phyloP scores from a whole-genome alignment of 2,113 vertebrate species.

The Corydoras maculifer region DNA sequence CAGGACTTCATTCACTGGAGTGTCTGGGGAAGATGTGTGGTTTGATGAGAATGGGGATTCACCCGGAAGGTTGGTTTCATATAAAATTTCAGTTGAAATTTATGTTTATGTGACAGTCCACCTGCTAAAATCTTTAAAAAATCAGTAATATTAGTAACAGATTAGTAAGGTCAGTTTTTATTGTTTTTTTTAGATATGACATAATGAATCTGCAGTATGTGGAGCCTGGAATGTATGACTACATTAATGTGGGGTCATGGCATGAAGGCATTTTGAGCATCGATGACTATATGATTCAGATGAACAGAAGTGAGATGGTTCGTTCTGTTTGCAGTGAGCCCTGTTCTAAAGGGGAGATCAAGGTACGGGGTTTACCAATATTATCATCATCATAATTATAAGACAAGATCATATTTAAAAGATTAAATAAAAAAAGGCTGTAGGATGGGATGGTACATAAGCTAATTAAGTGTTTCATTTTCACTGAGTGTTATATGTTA shows the following conservation, averaged over 20 bases:
- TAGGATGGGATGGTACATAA: too few relatives aligned
- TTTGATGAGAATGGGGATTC: slow-evolving; percentile 96
- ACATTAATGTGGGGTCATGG: slow-evolving; percentile 92
- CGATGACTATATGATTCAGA: slow-evolving; percentile 83
- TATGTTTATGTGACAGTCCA: too few relatives aligned
- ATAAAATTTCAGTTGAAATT: not conserved
- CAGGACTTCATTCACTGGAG: slow-evolving; percentile 81
- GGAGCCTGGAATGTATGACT: slow-evolving; percentile 78
- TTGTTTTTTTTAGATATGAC: slow-evolving; percentile 75
- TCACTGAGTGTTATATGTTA: too few relatives aligned
- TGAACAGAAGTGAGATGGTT: slow-evolving; percentile 88
- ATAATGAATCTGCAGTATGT: slow-evolving; percentile 94
- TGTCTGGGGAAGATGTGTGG: slow-evolving; percentile 93
- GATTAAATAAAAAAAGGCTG: too few relatives aligned
- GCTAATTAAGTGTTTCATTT: too few relatives aligned
- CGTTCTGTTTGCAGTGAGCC: slow-evolving; percentile 94
- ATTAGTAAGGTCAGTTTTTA: not conserved
- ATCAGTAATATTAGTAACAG: too few relatives aligned
- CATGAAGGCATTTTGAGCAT: slow-evolving; percentile 84
- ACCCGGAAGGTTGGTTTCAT: slow-evolving; percentile 80
- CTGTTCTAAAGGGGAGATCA: slow-evolving; percentile 91
- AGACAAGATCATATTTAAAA: too few relatives aligned
- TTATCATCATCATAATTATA: too few relatives aligned
- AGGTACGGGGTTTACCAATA: slow-evolving; percentile 60
- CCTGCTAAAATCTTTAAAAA: too few relatives aligned